Percentiles rank a stretch among this genome's conserved stretches.
Evolutionary conservation across 2,888 invertebrate genomes (phyloP).

Genomic region (Plusia festucae): DNA sequence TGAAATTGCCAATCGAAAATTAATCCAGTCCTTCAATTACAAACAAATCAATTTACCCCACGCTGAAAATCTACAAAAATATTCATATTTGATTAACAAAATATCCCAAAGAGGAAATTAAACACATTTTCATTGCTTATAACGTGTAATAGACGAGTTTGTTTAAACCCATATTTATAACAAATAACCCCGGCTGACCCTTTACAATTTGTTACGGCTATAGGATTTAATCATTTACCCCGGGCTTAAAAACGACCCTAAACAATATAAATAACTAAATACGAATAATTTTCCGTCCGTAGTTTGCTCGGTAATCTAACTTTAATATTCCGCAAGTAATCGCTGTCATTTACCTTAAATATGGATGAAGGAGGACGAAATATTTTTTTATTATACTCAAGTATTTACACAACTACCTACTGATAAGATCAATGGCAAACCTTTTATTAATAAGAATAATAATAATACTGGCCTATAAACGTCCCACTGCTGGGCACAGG

Average conservation of each 20-base stretch:
- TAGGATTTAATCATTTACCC: constrained; percentile 57
- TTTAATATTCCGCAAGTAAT: constrained; percentile 25
- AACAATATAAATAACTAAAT: constrained; percentile 52
- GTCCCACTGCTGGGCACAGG: too few species aligned
- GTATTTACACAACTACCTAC: neutral
- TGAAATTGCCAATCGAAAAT: neutral
- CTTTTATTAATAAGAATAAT: too few species aligned
- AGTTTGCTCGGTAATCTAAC: constrained; percentile 40
- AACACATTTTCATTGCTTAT: constrained; percentile 48
- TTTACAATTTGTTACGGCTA: constrained; percentile 57
- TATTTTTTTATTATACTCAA: constrained; percentile 2
- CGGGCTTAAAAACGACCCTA: constrained; percentile 49
- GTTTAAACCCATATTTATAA: constrained; percentile 51
- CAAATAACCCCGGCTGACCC: constrained; percentile 56
- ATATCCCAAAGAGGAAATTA: constrained; percentile 53
- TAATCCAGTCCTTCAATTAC: constrained; percentile 2
- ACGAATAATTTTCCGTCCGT: constrained; percentile 33
- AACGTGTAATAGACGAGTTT: constrained; percentile 39
- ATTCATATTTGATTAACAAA: constrained; percentile 40
- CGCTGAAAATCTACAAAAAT: constrained; percentile 20
- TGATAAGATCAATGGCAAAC: neutral
- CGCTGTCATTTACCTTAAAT: constrained; percentile 15
- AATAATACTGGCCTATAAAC: too few species aligned
- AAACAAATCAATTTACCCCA: constrained; percentile 8
- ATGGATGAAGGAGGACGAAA: neutral